These are phyloP conservation scores for Nerophis lumbriciformis DNA, from an alignment of 2,113 vertebrate genomes.

Conservation along the genomic window DNA sequence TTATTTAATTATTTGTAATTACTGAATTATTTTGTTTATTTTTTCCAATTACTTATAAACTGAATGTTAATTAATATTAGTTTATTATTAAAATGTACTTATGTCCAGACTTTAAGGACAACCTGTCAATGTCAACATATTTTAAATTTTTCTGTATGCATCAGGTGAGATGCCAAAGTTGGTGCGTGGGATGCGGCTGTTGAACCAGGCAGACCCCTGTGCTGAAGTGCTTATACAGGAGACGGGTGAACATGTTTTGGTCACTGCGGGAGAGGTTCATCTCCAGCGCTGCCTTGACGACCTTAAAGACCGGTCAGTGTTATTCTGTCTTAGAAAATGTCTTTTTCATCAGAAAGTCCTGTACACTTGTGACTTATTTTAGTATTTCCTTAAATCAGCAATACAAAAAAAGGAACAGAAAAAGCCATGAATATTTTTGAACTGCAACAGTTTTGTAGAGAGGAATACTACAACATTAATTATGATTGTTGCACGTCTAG, in stretches of 20 bases:
- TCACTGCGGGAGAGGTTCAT: constrained; percentile 95
- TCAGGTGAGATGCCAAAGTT: constrained; percentile 94
- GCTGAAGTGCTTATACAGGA: constrained; percentile 94
- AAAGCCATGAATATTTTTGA: too few relatives aligned
- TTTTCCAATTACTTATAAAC: too few relatives aligned
- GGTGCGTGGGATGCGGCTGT: constrained; percentile 88
- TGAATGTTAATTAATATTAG: too few relatives aligned
- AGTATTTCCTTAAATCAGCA: too few relatives aligned
- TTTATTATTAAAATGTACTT: too few relatives aligned
- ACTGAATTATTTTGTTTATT: neutral
- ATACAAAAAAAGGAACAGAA: too few relatives aligned
- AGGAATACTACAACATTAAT: too few relatives aligned
- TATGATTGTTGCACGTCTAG: too few relatives aligned
- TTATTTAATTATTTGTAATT: neutral
- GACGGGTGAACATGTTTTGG: constrained; percentile 91
- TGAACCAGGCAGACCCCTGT: constrained; percentile 96
- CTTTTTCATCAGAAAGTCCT: neutral
- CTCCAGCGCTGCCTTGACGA: constrained; percentile 96
- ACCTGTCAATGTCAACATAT: neutral
- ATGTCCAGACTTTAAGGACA: neutral
- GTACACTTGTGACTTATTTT: too few relatives aligned
- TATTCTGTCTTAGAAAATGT: neutral
- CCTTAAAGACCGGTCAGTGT: constrained; percentile 81
- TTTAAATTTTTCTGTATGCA: neutral
- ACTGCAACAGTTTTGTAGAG: too few relatives aligned